Evolutionary conservation across 2,888 invertebrate species (phyloP), one percentile per base, ranked within the genome.

Genomic region (Saturnia pavonia): DNA sequence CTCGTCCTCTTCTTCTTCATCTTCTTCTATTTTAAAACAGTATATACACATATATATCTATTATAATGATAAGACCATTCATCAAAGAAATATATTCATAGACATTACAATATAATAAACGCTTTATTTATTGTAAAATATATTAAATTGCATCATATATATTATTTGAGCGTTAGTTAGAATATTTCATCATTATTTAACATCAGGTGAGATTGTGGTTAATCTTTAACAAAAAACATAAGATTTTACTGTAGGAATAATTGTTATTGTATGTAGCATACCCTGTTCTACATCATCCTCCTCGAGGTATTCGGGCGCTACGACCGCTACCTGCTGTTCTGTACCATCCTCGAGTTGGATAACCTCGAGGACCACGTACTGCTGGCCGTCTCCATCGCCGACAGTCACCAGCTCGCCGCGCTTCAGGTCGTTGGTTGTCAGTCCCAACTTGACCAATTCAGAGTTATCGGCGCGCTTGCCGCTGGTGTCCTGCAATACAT

Each of bases 311-410:
- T 91, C 92, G 0, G 92, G 93, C 0, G 94, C 91, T 2, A 94
- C 95, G 0, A 96, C 95, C 0, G 94, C 94, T 65, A 96, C 95
- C 65, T 92, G 91, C 73, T 91, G 90, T 69, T 96, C 95, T 8
- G 94, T 94, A 75, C 96, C 96, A 77, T 96, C 96, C 70, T 96
- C 96, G 63, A 97, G 88, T 79, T 97, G 97, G 66, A 98, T 97
- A 14, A 98, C 97, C 91, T 98, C 98, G 19, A 98, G 91, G n/a
- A 98, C 97, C 68, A 98, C 97, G 81, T 97, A 97, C 86, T 97
- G 97, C 78, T 97, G 97, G 0, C 97, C 97, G 86, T 88, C 88
- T 2, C 85, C 90, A 42, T 87, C 89, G 0, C 86, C 85, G 73
- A 89, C 91, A 0, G 88, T 89, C 70, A 89, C 88, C 72, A 88